Base-by-base conservation (phyloP, 1,140 invertebrate species). In the Ectropis grisescens region DNA sequence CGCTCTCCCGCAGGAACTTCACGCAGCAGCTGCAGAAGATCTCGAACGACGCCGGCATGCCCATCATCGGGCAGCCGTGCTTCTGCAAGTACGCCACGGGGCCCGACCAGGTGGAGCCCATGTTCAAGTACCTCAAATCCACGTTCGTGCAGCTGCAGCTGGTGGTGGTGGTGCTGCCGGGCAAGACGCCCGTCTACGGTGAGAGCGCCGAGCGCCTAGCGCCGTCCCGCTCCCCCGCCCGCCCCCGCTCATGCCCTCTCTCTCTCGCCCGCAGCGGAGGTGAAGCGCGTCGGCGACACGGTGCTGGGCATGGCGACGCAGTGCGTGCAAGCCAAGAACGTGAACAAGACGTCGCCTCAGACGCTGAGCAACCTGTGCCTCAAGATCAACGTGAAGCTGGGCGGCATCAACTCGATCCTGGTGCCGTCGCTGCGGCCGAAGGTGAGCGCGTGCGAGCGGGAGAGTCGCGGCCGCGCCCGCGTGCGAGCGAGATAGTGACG, bases 41-140 rank as follows among this genome's bases (percentile, higher is more conserved):
- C 56, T 98, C 95, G 32, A 98, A 97, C 67, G 98, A 99, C 83
- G 98, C 98, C 22, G 98, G 98, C 15, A 99, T 99, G 98, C 97
- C 97, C 0, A 99, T 99, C 22, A 93, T 98, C 47, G 97, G 97
- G 1, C 93, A 95, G 62, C 97, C 97, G 1, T 98, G 96, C 69
- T 99, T 99, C 82, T 99, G 97, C 83, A 99, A 99, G 87, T 99
- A 99, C 79, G 98, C 98, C 2, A 98, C 96, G 1, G 98, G 98
- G 4, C 96, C 97, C 0, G 98, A 99, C 85, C 97, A 99, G 83
- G 98, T 99, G 33, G 98, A 99, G 79, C 98, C 98, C 3, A 99
- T 99, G 98, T 99, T 99, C 78, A 91, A 97, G 55, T 99, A 99
- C 83, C 86, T 99, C 45, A 99, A 99, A 79, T 91, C 92, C 23